Conservation (phyloP, 2,797 vertebrate species). For the Rhyacichthys aspro region DNA sequence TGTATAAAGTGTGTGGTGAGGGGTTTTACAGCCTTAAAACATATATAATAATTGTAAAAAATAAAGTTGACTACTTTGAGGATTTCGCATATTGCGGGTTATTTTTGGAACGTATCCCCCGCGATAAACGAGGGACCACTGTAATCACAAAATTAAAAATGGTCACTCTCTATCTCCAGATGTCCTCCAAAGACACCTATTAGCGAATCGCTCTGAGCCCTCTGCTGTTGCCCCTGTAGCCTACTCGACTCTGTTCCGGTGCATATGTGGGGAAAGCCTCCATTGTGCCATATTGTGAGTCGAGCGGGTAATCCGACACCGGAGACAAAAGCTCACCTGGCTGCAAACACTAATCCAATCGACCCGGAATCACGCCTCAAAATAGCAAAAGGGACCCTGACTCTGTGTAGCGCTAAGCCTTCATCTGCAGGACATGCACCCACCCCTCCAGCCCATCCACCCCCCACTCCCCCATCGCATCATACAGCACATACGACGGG, state of each 20-base stretch:
- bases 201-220: no score
- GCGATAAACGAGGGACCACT: no score
- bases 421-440: not conserved
- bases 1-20: no score
- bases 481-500: conserved; percentile 4
- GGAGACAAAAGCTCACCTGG: conserved; percentile 33
- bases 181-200: no score
- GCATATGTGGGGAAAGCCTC: conserved; percentile 21
- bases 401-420: conserved; percentile 3
- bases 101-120: no score
- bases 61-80: no score
- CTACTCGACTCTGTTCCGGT: not conserved
- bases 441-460: conserved; percentile 5
- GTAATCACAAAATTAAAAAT: no score
- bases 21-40: no score
- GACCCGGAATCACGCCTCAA: conserved; percentile 50
- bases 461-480: conserved; percentile 12
- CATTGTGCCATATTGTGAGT: conserved; percentile 19
- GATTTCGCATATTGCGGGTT: no score
- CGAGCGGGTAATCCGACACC: conserved; percentile 41
- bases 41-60: no score
- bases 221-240: not conserved
- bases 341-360: conserved; percentile 58
- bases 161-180: no score
- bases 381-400: conserved; percentile 18